Base-by-base conservation (phyloP, 2,888 invertebrate species). In the Drosophila melanosoma region DNA sequence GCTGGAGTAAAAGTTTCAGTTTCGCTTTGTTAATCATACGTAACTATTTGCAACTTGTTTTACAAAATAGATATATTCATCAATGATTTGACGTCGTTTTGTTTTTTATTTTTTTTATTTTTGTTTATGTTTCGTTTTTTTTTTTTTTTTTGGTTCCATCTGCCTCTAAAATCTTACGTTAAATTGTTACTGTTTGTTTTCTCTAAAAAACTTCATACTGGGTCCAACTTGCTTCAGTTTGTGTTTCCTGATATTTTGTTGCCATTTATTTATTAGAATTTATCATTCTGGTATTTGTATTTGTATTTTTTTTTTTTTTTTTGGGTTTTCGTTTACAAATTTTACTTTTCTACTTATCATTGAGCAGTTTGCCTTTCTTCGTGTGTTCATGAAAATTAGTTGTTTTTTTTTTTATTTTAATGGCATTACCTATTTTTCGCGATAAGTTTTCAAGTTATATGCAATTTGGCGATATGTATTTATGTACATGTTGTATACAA, bases 201-300 rank as follows among this genome's bases (percentile, higher is more conserved):
- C 63, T 48, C 59, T 73, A 74, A 77, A 77, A 89, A 79, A 81
- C 78, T 71, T 84, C 90, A 75, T 80, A 69, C 85, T 89, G 90
- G 89, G 90, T 89, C 89, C 89, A 87, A 80, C 85, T 87, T 88
- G 81, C 76, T 83, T 86, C 90, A 84, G 83, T 87, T 83, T 79
- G 61, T 75, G 32, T 63, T 89, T 83, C 87, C 87, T 87, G 87
- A 84, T 90, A 82, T 77, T 80, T 77, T 85, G 80, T 82, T 88
- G 85, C 87, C 79, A 69, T 83, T 77, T 72, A 71, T 75, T 64
- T 69, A 76, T 74, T 76, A 68, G 72, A 79, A 70, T 51, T 79
- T 74, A 56, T 62, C 64, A 52, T 48, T 66, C 73, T 70, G 33
- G 7, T 56, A n/a, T 65, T 52, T 29, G 26, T 11, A 67, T 40